phyloP scores from a whole-genome alignment of 2,113 vertebrate species.

The Salvelinus alpinus region DNA sequence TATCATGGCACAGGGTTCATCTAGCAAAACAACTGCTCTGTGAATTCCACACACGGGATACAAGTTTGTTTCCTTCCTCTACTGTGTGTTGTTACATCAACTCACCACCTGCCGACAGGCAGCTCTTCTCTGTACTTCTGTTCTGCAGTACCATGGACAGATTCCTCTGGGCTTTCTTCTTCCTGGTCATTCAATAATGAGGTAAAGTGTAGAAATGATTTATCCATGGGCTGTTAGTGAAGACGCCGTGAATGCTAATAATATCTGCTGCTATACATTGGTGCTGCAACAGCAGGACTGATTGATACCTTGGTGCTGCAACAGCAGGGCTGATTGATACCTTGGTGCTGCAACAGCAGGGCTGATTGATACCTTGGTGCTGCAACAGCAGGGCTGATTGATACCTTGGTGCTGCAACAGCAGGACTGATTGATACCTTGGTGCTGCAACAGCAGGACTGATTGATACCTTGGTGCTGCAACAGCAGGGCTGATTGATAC shows the following conservation, averaged over 20 bases:
- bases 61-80: not conserved
- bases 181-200: slow-evolving; percentile 53
- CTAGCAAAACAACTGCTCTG: not conserved
- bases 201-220: slow-evolving; percentile 68
- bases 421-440: too few relatives aligned
- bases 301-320: too few relatives aligned
- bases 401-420: too few relatives aligned
- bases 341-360: too few relatives aligned
- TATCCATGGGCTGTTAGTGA: slow-evolving; percentile 61
- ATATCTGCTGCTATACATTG: slow-evolving; percentile 44
- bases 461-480: too few relatives aligned
- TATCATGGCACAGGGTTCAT: not conserved
- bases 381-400: too few relatives aligned
- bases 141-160: slow-evolving; percentile 31
- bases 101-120: not conserved
- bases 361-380: too few relatives aligned
- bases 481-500: too few relatives aligned
- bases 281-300: too few relatives aligned
- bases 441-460: too few relatives aligned
- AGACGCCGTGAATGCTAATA: slow-evolving; percentile 64
- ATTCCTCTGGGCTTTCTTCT: slow-evolving; percentile 45
- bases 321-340: too few relatives aligned
- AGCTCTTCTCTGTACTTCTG: too few relatives aligned
- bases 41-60: not conserved
- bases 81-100: not conserved